Percentiles rank a stretch among this genome's conserved stretches.
phyloP scores from a whole-genome alignment of 1,140 invertebrate genomes.

The Tyrophagus putrescentiae region DNA sequence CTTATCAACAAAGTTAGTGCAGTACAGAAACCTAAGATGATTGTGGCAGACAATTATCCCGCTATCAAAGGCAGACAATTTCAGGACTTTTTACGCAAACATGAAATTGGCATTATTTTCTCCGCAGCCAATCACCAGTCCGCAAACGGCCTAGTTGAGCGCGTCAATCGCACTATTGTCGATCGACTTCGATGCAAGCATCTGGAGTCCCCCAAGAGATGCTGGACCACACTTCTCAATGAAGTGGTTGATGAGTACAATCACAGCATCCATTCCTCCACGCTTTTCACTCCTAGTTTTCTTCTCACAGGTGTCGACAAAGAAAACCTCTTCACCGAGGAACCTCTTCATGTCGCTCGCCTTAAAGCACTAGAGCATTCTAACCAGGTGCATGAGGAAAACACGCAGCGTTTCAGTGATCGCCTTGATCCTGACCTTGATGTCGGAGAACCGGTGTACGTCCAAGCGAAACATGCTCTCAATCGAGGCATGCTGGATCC shows the following conservation, averaged over 20 bases:
- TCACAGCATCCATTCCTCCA: background rate
- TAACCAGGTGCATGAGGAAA: background rate
- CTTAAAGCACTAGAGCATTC: background rate
- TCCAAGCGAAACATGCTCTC: background rate
- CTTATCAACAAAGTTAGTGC: conserved; percentile 7
- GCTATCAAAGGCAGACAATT: too few relatives aligned
- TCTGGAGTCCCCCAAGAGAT: background rate
- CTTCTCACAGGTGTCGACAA: background rate
- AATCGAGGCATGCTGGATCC: background rate
- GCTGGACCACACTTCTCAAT: background rate
- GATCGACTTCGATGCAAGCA: background rate
- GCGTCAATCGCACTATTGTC: background rate
- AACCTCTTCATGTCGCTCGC: background rate
- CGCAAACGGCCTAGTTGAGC: background rate
- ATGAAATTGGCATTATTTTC: too few relatives aligned
- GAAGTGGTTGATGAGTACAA: background rate
- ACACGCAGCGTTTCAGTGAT: background rate
- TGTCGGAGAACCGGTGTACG: background rate
- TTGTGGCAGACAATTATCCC: conserved; percentile 18
- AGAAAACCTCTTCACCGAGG: background rate
- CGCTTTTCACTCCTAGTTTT: background rate
- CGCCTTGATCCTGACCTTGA: background rate
- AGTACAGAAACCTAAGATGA: background rate
- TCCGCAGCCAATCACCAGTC: background rate
- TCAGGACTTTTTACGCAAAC: too few relatives aligned